Evolutionary conservation across 2,113 vertebrate species (phyloP), one percentile per base, ranked within the genome.

Genomic region (Chinchilla lanigera): DNA sequence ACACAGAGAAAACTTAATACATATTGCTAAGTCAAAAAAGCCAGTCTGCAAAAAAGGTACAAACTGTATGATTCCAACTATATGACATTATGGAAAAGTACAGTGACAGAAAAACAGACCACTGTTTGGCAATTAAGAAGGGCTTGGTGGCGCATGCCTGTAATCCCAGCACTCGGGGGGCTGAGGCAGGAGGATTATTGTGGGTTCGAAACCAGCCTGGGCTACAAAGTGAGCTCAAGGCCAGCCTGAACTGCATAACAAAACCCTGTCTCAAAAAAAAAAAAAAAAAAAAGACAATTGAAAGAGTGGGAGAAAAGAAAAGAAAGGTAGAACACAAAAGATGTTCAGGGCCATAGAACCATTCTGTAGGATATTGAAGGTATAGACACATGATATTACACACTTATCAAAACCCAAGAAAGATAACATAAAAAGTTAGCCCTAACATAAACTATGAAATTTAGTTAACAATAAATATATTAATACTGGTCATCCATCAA

Each of bases 361-460:
- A 73, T 63, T 63, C 54, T 88, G 22, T 75, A 56, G 28, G 47
- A 92, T 47, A 65, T 4, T 52, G 8, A 80, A 52, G 30, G 26
- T 47, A 80, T 5, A 41, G 26, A 33, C 33, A 80, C 8, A 20
- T 35, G 30, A 35, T 47, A 80, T 52, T 52, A 35, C 20, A 52
- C 77, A 80, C 19, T 52, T 78, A 78, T 82, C 65, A 82, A 92
- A 92, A 92, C 56, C 28, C 35, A 95, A 52, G 44, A 88, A 90
- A 67, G 26, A 58, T 52, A 95, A 80, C 9, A 88, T 56, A 88
- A 61, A 92, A 78, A 75, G 3, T 78, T 26, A 87, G 41, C 54
- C 52, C 81, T 86, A 95, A 90, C 33, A 22, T 61, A 52, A 92
- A 82, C n/a, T 65, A 75, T 38, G 5, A 11, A 82, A 52, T 81